Evolutionary conservation across 2,113 vertebrate genomes (phyloP), one percentile per base, ranked within the genome.

Genomic region (Oostethus manadensis): DNA sequence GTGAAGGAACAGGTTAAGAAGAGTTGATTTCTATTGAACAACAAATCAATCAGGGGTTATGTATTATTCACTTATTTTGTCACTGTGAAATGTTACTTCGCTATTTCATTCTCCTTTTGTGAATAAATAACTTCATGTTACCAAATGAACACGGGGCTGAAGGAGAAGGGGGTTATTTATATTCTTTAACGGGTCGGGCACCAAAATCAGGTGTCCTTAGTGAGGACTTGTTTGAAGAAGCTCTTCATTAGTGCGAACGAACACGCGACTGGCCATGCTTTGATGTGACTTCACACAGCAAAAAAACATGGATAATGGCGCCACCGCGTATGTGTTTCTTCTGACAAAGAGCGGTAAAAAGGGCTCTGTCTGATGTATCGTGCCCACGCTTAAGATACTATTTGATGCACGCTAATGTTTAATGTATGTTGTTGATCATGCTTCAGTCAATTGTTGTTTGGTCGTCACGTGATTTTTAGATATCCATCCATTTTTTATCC

Each of bases 221-320:
- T 78, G 78, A 86, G 83, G 60, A 35, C 72, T 82, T 83, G 83
- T 89, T 74, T 77, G 75, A 88, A 83, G 82, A 67, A 81, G 81
- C 73, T 9, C 56, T 89, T 66, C 59, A 71, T 89, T 90, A 86
- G 59, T 51, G 61, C 68, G 78, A 80, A 85, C 40, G 60, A 69
- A 60, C 74, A 17, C 70, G 77, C 75, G 73, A 81, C 83, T 86
- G 88, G 58, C 68, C 54, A 56, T 71, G 75, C 86, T 92, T 87
- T 90, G 87, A 91, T 90, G 87, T 86, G 74, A 88, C 88, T 91
- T 92, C 84, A 89, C 85, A 89, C 78, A 63, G 71, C 79, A 78
- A 69, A 73, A 74, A 59, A 56, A 74, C 35, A 57, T 50, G 74
- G 79, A 80, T 92, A 89, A 92, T 89, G 83, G 91, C 89, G 78